Conservation (phyloP, 2,888 invertebrate genomes). For the Drosophila kanekoi region DNA sequence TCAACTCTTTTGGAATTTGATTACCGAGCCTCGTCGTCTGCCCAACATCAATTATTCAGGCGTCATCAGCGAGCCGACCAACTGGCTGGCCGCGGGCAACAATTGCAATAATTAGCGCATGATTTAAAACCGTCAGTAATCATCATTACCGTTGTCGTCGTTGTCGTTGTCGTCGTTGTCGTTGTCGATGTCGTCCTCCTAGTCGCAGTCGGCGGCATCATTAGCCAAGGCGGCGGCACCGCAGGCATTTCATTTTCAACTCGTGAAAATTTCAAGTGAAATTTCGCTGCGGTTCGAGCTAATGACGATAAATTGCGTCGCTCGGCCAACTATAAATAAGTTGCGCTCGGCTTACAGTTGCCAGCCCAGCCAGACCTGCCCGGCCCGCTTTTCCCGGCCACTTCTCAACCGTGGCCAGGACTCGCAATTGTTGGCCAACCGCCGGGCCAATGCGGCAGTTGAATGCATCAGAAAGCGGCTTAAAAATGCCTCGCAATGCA, state of each 20-base stretch:
- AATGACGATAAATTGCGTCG: conserved; percentile 79
- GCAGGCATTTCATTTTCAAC: conserved; percentile 76
- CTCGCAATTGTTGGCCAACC: not conserved
- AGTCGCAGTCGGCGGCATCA: conserved; percentile 55
- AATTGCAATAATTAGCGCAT: conserved; percentile 81
- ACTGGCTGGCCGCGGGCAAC: conserved; percentile 55
- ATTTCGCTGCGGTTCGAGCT: conserved; percentile 65
- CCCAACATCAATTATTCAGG: conserved; percentile 77
- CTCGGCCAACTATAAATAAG: conserved; percentile 74
- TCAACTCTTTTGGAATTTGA: conserved; percentile 74
- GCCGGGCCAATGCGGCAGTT: conserved; percentile 39
- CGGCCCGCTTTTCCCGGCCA: not conserved
- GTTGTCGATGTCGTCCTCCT: conserved; percentile 34
- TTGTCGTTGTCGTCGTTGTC: conserved; percentile 49
- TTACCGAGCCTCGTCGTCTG: conserved; percentile 55
- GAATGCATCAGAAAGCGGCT: conserved; percentile 47
- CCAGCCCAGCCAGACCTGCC: not conserved
- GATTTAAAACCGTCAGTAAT: conserved; percentile 81
- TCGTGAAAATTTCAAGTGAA: conserved; percentile 80
- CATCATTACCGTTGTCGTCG: conserved; percentile 75
- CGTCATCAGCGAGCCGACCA: conserved; percentile 53
- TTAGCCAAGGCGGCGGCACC: conserved; percentile 63
- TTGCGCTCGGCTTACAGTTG: conserved; percentile 57
- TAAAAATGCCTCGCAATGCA: conserved; percentile 50
- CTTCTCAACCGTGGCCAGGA: too few species aligned